Evolutionary conservation across 2,797 vertebrate genomes (phyloP).

Genomic region (Oreonectes daqikongensis): DNA sequence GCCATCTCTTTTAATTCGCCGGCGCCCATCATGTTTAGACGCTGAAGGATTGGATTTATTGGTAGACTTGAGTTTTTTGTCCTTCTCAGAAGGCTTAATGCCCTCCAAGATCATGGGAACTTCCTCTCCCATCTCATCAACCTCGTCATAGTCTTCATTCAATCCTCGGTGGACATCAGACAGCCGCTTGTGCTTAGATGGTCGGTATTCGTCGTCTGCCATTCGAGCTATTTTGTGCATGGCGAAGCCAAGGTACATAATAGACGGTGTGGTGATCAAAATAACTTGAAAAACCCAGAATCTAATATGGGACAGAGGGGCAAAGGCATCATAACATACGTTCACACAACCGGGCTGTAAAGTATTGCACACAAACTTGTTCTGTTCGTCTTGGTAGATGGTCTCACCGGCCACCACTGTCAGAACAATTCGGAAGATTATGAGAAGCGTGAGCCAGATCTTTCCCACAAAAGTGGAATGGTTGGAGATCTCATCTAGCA

Average conservation of each 20-base stretch:
- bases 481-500: constrained; percentile 91
- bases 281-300: constrained; percentile 92
- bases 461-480: constrained; percentile 92
- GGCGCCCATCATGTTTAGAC: constrained; percentile 81
- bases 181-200: constrained; percentile 60
- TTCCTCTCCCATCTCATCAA: constrained; percentile 84
- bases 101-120: constrained; percentile 89
- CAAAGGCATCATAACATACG: constrained; percentile 71
- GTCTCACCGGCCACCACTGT: constrained; percentile 87
- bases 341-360: constrained; percentile 90
- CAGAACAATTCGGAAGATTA: constrained; percentile 89
- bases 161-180: constrained; percentile 26
- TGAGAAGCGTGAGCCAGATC: constrained; percentile 87
- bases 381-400: constrained; percentile 93
- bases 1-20: constrained; percentile 84
- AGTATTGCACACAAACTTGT: constrained; percentile 89
- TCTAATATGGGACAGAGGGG: too few species aligned
- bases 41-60: too few species aligned
- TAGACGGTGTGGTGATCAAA: constrained; percentile 84
- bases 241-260: constrained; percentile 90
- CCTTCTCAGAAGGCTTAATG: too few species aligned
- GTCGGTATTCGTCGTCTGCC: constrained; percentile 67
- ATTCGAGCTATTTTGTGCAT: constrained; percentile 85
- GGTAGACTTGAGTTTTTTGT: too few species aligned
- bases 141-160: constrained; percentile 68